These are phyloP conservation scores for Erythrolamprus reginae DNA, from an alignment of 2,113 vertebrate species.

Conservation along the genomic window DNA sequence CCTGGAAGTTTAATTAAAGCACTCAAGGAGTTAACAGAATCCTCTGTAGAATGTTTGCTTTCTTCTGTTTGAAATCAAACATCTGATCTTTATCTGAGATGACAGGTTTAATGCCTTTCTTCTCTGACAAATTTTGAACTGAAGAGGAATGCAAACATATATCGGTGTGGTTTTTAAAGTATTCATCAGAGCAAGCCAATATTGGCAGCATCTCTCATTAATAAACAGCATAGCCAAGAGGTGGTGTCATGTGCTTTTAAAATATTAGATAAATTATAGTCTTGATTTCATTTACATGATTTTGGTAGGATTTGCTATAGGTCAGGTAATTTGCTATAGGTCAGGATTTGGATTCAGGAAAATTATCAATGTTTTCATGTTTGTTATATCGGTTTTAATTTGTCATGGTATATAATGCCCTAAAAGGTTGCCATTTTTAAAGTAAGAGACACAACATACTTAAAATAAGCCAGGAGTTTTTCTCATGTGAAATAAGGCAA, in stretches of 20 bases:
- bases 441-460: neutral
- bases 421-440: slow-evolving; percentile 18
- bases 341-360: slow-evolving; percentile 8
- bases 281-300: slow-evolving; percentile 39
- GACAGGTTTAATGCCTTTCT: slow-evolving; percentile 74
- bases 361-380: neutral
- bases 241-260: slow-evolving; percentile 22
- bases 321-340: slow-evolving; percentile 16
- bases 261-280: slow-evolving; percentile 27
- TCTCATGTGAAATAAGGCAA: neutral
- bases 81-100: slow-evolving; percentile 72
- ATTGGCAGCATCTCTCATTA: slow-evolving; percentile 49
- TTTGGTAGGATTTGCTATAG: slow-evolving; percentile 25
- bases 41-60: slow-evolving; percentile 62
- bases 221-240: slow-evolving; percentile 51
- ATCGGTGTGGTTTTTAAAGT: slow-evolving; percentile 47
- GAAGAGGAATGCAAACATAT: slow-evolving; percentile 68
- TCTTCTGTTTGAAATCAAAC: slow-evolving; percentile 77
- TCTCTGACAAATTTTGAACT: slow-evolving; percentile 69
- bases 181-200: slow-evolving; percentile 44
- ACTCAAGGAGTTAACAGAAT: slow-evolving; percentile 59
- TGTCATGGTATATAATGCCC: slow-evolving; percentile 13
- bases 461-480: neutral
- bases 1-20: neutral
- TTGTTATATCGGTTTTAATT: neutral